Conservation (phyloP, 2,797 vertebrate species). For the Brachyalestes nurse region DNA sequence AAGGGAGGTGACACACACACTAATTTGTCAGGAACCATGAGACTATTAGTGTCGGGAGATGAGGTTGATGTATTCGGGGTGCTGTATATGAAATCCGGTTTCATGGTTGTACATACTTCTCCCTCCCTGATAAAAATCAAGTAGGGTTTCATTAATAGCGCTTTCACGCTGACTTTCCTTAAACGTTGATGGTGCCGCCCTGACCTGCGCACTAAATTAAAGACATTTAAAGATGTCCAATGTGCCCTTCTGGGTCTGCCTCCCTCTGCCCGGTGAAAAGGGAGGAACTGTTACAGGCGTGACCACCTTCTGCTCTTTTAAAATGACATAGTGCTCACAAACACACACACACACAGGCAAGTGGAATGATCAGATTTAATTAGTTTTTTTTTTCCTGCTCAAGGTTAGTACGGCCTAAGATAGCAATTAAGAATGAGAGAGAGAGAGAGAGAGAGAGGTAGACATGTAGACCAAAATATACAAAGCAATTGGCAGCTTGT, state of each 20-base stretch:
- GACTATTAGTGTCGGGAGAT: constrained; percentile 34
- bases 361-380: constrained; percentile 62
- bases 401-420: constrained; percentile 60
- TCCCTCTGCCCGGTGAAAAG: constrained; percentile 42
- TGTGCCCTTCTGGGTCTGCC: constrained; percentile 49
- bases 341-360: constrained; percentile 16
- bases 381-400: constrained; percentile 57
- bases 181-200: constrained; percentile 27
- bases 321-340: constrained; percentile 55
- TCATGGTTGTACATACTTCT: constrained; percentile 29
- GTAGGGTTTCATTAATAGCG: constrained; percentile 37
- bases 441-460: constrained; percentile 1
- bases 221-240: constrained; percentile 62
- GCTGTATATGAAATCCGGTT: constrained; percentile 36
- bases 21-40: constrained; percentile 35
- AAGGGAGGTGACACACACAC: constrained; percentile 22
- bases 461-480: constrained; percentile 13
- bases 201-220: constrained; percentile 56
- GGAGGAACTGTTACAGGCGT: constrained; percentile 50
- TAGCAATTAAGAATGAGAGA: constrained; percentile 50
- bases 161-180: constrained; percentile 56
- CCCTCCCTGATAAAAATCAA: constrained; percentile 37
- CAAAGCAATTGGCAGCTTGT: constrained; percentile 24
- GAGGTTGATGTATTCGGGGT: constrained; percentile 20
- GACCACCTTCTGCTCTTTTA: constrained; percentile 61